phyloP scores from a whole-genome alignment of 1,140 invertebrate species.

The Pseudoatta argentina region DNA sequence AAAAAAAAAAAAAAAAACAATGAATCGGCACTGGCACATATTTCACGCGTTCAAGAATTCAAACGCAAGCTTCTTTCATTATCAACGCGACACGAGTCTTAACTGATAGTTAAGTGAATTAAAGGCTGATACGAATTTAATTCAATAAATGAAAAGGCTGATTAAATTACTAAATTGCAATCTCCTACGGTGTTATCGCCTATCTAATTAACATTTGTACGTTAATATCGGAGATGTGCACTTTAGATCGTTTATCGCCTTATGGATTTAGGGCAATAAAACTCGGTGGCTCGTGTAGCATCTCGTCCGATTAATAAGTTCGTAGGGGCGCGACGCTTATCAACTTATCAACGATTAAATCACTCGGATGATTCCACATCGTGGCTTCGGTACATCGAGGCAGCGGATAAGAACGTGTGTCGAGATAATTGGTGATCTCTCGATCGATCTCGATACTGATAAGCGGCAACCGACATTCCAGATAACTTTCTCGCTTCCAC shows the following conservation, averaged over 20 bases:
- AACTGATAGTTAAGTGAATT: background rate
- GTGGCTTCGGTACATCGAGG: conserved; percentile 3
- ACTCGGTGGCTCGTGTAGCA: conserved; percentile 12
- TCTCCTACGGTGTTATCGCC: conserved; percentile 16
- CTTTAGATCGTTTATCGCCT: conserved; percentile 6
- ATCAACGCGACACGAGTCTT: background rate
- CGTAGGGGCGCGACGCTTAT: background rate
- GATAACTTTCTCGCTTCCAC: conserved; percentile 51
- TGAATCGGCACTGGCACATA: background rate
- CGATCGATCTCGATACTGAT: conserved; percentile 66
- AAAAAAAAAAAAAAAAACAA: background rate
- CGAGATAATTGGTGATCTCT: conserved; percentile 70
- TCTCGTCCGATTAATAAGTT: conserved; percentile 7
- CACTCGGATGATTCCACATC: conserved; percentile 38
- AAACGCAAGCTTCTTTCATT: background rate
- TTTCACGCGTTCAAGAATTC: background rate
- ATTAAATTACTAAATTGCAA: conserved; percentile 22
- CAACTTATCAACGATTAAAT: conserved; percentile 21
- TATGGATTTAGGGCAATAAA: conserved; percentile 22
- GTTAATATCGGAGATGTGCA: background rate
- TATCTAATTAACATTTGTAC: conserved; percentile 22
- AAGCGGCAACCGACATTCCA: conserved; percentile 33
- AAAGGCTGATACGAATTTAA: conserved; percentile 13
- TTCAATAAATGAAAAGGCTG: background rate
- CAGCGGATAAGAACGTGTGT: conserved; percentile 53